Conservation (phyloP, 37 sponge, comb jelly and placozoan species). For the Hormiphora californensis region DNA sequence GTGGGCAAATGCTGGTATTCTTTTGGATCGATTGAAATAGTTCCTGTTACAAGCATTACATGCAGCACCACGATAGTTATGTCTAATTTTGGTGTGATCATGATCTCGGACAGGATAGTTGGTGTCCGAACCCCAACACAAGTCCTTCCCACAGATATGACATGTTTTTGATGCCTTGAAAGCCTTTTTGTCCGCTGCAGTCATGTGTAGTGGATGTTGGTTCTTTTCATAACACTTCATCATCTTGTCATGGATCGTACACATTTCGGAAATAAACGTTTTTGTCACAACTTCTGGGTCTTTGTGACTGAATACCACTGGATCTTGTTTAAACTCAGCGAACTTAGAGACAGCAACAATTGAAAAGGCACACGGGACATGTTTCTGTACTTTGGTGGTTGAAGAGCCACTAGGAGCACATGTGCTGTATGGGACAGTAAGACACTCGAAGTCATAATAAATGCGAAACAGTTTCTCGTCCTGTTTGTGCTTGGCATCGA, state of each 20-base stretch:
- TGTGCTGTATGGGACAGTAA: slow-evolving; percentile 20
- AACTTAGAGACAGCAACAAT: not conserved
- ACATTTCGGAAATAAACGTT: not conserved
- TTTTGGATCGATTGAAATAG: slow-evolving; percentile 2
- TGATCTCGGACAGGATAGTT: slow-evolving; percentile 17
- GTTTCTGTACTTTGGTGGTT: not conserved
- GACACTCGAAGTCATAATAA: slow-evolving; percentile 16
- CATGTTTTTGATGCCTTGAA: not conserved
- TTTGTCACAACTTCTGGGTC: not conserved
- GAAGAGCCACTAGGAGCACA: not conserved
- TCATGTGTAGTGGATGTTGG: not conserved
- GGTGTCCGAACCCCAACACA: not conserved
- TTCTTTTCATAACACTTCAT: not conserved
- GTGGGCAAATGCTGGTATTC: slow-evolving; percentile 16
- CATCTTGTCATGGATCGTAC: not conserved
- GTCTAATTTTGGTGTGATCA: not conserved
- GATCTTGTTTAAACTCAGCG: not conserved
- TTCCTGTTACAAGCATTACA: slow-evolving; percentile 13
- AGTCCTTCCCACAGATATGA: slow-evolving; percentile 12
- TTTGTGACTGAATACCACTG: not conserved
- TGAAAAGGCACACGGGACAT: slow-evolving; percentile 17
- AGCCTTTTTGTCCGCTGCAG: not conserved
- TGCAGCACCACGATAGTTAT: slow-evolving; percentile 7
- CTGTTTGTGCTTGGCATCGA: not conserved
- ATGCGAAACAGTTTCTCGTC: slow-evolving; percentile 27